Base-by-base conservation (phyloP, 1,140 invertebrate genomes). In the Papilio dardanus region DNA sequence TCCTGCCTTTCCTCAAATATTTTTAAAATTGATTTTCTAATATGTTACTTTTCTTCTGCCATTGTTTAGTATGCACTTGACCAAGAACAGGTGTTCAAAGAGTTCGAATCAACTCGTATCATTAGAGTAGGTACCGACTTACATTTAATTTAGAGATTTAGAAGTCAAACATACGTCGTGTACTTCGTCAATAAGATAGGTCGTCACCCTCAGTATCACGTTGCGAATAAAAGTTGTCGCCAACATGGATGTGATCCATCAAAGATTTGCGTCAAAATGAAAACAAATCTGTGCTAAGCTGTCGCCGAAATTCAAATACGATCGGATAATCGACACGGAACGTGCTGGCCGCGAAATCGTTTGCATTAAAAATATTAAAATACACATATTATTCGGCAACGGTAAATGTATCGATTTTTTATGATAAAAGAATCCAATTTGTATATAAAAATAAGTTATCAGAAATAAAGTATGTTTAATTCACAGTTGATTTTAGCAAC, bases 1-100 rank as follows among this genome's bases (percentile, higher is more conserved):
- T 84, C 84, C 82, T 84, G 83, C 84, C 82, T 86, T 89, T 90
- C 87, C 87, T 86, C 46, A 74, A 82, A 87, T 85, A 77, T 81
- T 88, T 91, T 87, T 85, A 86, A 91, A 91, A 79, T 86, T 84
- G 78, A 77, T 77, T 77, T 30, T 46, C 35, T 65, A 65, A 33
- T 71, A 21, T 71, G 50, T 71, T 30, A 14, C 54, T 58, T 24
- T 14, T 58, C 21, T 16, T 16, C 30, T 24, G 21, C 0, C 8
- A 58, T 58, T 58, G 12, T 28, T 14, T 28, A 19, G 19, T 24
- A 24, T 54, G 50, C 50, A 54, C 50, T 46, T 46, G 2, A 10
- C 10, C 3, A 58, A 10, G 16, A 24, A 58, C 54, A 58, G 21
- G 21, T 28, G 24, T 8, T 10, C 8, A 24, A 7, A 54, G 4